Base-by-base conservation (phyloP, 2,888 invertebrate genomes). In the Salticus scenicus region DNA sequence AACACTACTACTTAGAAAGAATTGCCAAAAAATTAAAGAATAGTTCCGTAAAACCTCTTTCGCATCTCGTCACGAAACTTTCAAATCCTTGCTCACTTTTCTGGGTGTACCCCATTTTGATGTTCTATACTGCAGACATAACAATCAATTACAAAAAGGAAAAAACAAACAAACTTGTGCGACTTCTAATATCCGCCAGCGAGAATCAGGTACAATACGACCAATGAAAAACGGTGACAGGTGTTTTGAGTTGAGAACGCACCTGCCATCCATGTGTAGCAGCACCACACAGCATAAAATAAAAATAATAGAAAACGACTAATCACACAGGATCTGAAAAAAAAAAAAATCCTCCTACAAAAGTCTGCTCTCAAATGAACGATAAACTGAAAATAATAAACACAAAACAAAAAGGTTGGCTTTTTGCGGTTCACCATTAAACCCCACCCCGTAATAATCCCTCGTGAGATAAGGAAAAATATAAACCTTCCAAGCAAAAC, bases 341-440 rank as follows among this genome's bases (percentile, higher is more conserved):
- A 64, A 33, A n/a, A n/a, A n/a, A n/a, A n/a, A n/a, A n/a, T n/a
- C 79, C 79, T 79, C 79, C 79, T 72, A 72, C 64, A 72, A n/a
- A n/a, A 79, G 72, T 79, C 79, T 64, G 66, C 33, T 67, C 41
- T 27, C 57, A 37, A 72, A 63, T 63, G 33, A 31, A 37, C n/a
- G 63, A 64, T 20, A 28, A 24, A 24, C 47, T 30, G 63, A 74
- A 57, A 33, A 63, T 27, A 31, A 33, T 20, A 63, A 28, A 74
- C 24, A 33, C 20, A 20, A 33, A 33, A 67, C 31, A 66, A 28
- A 63, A 64, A 70, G 70, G 77, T 37, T 37, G 72, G 70, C 66
- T 73, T 77, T 41, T 70, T 83, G 83, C 72, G 83, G 83, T 57
- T 83, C 67, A 77, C 83, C 83, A 72, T 73, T 67, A 72, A 63